Conservation (phyloP, 2,797 vertebrate species). For the Clarias laeviceps region DNA sequence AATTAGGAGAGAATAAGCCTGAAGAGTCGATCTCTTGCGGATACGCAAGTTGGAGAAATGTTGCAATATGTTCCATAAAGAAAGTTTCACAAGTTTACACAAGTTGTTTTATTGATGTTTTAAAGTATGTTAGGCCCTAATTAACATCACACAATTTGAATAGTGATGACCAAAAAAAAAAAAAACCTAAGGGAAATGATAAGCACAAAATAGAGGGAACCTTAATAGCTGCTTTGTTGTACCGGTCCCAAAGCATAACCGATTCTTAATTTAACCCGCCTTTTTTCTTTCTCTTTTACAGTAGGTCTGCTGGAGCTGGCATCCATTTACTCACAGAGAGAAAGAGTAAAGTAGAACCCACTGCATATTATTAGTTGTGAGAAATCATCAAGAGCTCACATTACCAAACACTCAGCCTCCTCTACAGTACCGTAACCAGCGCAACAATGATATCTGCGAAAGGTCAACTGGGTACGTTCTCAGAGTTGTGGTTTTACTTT, state of each 20-base stretch:
- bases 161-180: not conserved
- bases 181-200: not conserved
- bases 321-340: slow-evolving; percentile 22
- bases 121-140: not conserved
- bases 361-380: slow-evolving; percentile 17
- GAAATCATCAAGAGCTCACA: slow-evolving; percentile 16
- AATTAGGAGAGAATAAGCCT: slow-evolving; percentile 2
- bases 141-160: not conserved
- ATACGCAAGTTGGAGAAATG: not conserved
- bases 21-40: not conserved
- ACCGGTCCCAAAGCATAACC: not conserved
- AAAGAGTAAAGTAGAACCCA: slow-evolving; percentile 10
- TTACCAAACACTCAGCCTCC: slow-evolving; percentile 22
- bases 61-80: not conserved
- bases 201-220: not conserved
- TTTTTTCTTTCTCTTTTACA: not conserved
- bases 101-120: not conserved
- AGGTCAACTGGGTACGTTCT: slow-evolving; percentile 33
- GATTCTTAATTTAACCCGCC: slow-evolving; percentile 17
- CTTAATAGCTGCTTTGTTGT: not conserved
- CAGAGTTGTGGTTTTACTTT: slow-evolving; percentile 32
- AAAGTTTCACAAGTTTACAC: not conserved
- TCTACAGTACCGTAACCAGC: slow-evolving; percentile 16
- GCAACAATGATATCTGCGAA: not conserved
- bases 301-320: not conserved